These are phyloP conservation scores for Macropodus opercularis DNA, from an alignment of 2,797 vertebrate species.

Conservation along the genomic window DNA sequence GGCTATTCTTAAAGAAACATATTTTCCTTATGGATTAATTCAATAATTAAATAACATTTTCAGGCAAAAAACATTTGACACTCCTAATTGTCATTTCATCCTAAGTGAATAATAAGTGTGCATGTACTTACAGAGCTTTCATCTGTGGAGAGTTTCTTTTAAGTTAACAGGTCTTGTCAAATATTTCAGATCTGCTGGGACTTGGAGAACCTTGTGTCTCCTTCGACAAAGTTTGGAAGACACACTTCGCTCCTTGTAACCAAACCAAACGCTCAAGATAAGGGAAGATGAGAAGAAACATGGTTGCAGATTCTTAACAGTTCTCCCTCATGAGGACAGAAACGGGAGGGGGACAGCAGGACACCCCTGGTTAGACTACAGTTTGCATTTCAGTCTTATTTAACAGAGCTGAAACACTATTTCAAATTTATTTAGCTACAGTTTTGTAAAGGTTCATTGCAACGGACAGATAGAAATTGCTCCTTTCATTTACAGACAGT, in stretches of 20 bases:
- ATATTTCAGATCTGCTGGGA: constrained; percentile 48
- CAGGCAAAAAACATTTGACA: background rate
- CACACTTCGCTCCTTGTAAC: constrained; percentile 38
- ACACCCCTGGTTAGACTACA: constrained; percentile 6
- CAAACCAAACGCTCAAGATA: constrained; percentile 50
- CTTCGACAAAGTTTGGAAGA: constrained; percentile 58
- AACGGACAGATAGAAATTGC: constrained; percentile 3
- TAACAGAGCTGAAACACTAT: constrained; percentile 4
- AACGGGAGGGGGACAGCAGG: constrained; percentile 27
- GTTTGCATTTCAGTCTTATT: constrained; percentile 41
- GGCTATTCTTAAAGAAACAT: too few species aligned
- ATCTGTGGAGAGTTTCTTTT: constrained; percentile 2
- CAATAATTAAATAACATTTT: constrained; percentile 5
- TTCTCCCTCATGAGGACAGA: constrained; percentile 30
- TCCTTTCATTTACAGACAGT: constrained; percentile 17
- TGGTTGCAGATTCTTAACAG: constrained; percentile 55
- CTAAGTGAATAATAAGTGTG: too few species aligned
- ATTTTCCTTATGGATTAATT: too few species aligned
- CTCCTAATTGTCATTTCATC: background rate
- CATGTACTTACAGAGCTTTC: too few species aligned
- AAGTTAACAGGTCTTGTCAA: constrained; percentile 40
- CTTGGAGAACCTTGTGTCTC: constrained; percentile 61
- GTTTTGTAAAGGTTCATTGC: constrained; percentile 3
- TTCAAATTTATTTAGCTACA: constrained; percentile 18
- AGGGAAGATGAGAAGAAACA: constrained; percentile 50